These are phyloP conservation scores for Galeopterus variegatus DNA, from an alignment of 2,113 vertebrate genomes.

Conservation along the genomic window DNA sequence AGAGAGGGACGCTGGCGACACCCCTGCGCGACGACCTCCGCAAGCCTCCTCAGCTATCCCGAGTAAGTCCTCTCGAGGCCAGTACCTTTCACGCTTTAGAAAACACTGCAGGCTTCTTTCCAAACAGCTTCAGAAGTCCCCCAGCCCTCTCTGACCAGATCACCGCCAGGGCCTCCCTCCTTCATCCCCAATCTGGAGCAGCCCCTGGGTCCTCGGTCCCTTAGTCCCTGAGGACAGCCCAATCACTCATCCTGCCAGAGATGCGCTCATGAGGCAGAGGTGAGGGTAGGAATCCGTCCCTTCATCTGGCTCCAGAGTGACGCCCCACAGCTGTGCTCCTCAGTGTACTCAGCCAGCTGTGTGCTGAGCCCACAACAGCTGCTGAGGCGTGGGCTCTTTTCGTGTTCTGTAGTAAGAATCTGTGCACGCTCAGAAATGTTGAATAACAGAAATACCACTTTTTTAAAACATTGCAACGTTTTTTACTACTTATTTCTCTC, in stretches of 20 bases:
- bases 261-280: neutral
- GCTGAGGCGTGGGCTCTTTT: neutral
- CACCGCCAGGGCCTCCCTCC: neutral
- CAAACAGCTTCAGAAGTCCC: neutral
- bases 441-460: neutral
- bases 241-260: neutral
- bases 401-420: neutral
- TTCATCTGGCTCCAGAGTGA: neutral
- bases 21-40: accelerated
- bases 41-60: neutral
- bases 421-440: neutral
- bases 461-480: neutral
- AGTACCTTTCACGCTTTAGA: neutral
- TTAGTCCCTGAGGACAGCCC: neutral
- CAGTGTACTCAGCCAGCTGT: neutral
- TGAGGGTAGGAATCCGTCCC: neutral
- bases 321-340: too few species aligned
- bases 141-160: neutral
- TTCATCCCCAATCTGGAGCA: neutral
- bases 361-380: neutral
- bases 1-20: neutral
- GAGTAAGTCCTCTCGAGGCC: neutral
- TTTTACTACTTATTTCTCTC: slow-evolving; percentile 14
- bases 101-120: neutral
- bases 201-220: neutral